Base-by-base conservation (phyloP, 2,888 invertebrate species). In the Physocephala rufipes region DNA sequence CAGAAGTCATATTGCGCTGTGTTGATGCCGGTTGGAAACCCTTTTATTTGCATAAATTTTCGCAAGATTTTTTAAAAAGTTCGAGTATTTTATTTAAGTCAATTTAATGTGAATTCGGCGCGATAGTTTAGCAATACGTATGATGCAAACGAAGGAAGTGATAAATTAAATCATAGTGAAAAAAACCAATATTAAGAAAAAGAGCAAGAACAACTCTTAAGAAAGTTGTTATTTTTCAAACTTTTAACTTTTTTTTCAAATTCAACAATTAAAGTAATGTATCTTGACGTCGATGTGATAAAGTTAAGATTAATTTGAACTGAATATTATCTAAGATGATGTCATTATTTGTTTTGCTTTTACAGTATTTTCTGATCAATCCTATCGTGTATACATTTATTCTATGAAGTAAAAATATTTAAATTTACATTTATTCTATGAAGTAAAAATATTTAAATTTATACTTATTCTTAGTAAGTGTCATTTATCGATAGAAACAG, bases 11-110 rank as follows among this genome's bases (percentile, higher is more conserved):
- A 71, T 79, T 82, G 62, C 83, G 78, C 73, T 81, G 82, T 71
- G 79, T 71, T 70, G 82, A 76, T 55, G 79, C 79, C 72, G 82
- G 80, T 74, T 81, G 84, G 71, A 82, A 83, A 77, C 84, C 84
- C 84, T 84, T 81, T 76, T 36, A 36, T 70, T 67, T 68, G 49
- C 36, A 68, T 70, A 62, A 73, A 70, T 69, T n/a, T 70, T 36
- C 59, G 64, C 49, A 63, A 66, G 65, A 49, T 71, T 64, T 65
- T 21, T 66, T 59, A 66, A 66, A 59, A 53, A 71, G 71, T 74
- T 75, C 71, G 69, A 64, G 61, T 72, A 73, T 74, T 76, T 74
- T 73, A 67, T 75, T 73, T 70, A 74, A 74, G 74, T 73, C 71
- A 73, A 74, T 73, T 66, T 51, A 71, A 71, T 61, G 67, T 69